phyloP scores from a whole-genome alignment of 2,113 vertebrate genomes.

The Nyctereutes procyonoides region DNA sequence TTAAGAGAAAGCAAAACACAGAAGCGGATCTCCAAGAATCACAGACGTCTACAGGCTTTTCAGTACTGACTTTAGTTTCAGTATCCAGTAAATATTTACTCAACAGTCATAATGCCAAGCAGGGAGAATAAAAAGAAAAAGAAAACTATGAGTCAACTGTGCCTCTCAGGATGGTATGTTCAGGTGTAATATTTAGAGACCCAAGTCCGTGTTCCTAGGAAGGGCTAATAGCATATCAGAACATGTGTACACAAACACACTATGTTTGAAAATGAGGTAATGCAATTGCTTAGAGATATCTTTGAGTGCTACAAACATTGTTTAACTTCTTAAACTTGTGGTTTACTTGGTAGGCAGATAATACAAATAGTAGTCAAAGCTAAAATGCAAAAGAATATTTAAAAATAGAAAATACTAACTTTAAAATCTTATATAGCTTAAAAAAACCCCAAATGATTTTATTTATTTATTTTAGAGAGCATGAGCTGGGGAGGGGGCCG shows the following conservation, averaged over 20 bases:
- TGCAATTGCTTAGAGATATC: not conserved
- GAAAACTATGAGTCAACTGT: not conserved
- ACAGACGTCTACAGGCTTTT: not conserved
- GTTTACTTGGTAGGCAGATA: not conserved
- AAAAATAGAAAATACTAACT: slow-evolving; percentile 48
- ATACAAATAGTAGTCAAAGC: not conserved
- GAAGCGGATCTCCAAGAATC: not conserved
- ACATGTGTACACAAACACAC: not conserved
- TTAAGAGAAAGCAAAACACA: not conserved
- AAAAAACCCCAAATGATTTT: not conserved
- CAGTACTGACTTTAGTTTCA: not conserved
- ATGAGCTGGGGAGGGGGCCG: not conserved
- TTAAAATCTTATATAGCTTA: slow-evolving; percentile 1
- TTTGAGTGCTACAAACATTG: not conserved
- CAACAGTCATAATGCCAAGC: not conserved
- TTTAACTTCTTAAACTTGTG: slow-evolving; percentile 13
- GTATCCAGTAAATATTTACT: not conserved
- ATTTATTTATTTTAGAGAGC: not conserved
- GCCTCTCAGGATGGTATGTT: not conserved
- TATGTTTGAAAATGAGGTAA: slow-evolving; percentile 7
- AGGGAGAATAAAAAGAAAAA: not conserved
- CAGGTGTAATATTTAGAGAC: not conserved
- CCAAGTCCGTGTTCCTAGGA: not conserved
- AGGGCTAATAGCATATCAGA: not conserved
- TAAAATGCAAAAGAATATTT: slow-evolving; percentile 30